phyloP scores from a whole-genome alignment of 2,888 invertebrate genomes.

The Lottia scabra region DNA sequence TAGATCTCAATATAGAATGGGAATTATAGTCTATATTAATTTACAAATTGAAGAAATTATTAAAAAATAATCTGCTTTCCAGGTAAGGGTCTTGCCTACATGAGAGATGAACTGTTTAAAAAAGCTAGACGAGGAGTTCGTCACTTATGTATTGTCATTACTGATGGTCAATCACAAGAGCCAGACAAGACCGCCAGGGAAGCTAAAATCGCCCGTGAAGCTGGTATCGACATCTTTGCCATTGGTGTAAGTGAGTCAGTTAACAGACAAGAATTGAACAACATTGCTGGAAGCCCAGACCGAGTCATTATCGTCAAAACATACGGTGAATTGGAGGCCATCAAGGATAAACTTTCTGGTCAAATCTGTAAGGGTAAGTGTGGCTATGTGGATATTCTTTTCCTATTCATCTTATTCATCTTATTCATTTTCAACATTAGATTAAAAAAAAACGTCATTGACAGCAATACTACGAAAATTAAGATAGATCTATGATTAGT shows the following conservation, averaged over 20 bases:
- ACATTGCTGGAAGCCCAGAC: conserved; percentile 24
- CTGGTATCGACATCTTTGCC: conserved; percentile 29
- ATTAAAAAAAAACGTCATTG: no score
- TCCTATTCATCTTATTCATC: no score
- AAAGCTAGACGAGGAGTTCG: neutral
- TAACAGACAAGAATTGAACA: conserved; percentile 23
- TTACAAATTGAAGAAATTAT: no score
- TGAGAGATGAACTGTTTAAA: neutral
- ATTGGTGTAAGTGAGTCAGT: conserved; percentile 28
- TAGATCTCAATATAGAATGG: no score
- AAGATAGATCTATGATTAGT: no score
- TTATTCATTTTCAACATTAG: no score
- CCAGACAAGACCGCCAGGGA: conserved; percentile 19
- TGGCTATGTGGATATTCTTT: neutral
- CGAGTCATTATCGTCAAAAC: conserved; percentile 26
- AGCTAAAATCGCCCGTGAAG: conserved; percentile 15
- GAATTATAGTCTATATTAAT: no score
- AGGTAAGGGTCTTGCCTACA: neutral
- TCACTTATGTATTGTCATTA: neutral
- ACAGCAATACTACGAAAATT: no score
- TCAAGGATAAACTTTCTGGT: conserved; percentile 24
- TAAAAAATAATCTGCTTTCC: neutral
- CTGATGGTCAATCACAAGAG: neutral
- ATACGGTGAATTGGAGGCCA: conserved; percentile 27
- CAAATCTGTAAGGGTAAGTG: conserved; percentile 19